Conservation (phyloP, 2,113 vertebrate species). For the Haplochromis vanheusdeni region DNA sequence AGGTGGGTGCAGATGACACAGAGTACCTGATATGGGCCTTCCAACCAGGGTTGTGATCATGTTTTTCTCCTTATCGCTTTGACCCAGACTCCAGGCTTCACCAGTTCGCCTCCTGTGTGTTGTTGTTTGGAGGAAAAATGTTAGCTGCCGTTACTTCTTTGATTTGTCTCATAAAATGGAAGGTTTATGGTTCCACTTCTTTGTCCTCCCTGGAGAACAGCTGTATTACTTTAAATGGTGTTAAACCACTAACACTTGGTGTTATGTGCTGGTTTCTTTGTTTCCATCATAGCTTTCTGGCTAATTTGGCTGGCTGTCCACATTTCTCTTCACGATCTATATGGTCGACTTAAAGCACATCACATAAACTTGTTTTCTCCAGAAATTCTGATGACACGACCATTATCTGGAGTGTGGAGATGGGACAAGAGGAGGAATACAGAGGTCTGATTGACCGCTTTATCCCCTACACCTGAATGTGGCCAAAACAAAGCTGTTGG, state of each 20-base stretch:
- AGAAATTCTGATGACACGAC: not conserved
- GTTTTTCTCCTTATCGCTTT: not conserved
- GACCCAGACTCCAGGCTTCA: not conserved
- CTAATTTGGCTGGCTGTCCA: not conserved
- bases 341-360: not conserved
- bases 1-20: not conserved
- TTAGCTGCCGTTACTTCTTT: not conserved
- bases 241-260: not conserved
- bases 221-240: not conserved
- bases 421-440: not conserved
- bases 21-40: not conserved
- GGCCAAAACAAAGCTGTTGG: not conserved
- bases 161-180: not conserved
- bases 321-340: not conserved
- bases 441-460: not conserved
- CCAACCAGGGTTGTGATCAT: not conserved
- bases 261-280: not conserved
- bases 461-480: not conserved
- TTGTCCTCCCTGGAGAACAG: not conserved
- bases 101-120: not conserved
- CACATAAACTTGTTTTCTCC: not conserved
- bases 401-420: not conserved
- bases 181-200: not conserved
- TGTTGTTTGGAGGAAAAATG: not conserved
- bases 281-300: not conserved